Conservation (phyloP, 2,113 vertebrate genomes). For the Alexandromys fortis region DNA sequence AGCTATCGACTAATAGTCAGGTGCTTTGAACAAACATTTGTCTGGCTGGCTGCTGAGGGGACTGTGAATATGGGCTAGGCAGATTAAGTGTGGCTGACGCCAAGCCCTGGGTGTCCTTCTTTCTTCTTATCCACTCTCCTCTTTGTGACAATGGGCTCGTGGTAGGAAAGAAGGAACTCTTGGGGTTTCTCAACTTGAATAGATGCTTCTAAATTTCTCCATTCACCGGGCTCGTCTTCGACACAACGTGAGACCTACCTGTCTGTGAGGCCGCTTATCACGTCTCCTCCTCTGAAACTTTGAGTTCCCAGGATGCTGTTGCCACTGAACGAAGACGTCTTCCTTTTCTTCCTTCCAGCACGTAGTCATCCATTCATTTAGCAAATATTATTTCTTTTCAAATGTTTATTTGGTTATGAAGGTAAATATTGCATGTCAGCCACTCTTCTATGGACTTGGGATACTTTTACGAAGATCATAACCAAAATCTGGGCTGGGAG, state of each 20-base stretch:
- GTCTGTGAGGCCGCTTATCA: background rate
- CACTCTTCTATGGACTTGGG: background rate
- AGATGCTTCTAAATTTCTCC: background rate
- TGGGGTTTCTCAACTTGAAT: background rate
- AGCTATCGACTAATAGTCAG: background rate
- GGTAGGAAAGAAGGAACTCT: background rate
- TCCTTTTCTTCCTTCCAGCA: background rate
- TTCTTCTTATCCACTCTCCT: background rate
- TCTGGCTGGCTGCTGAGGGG: background rate
- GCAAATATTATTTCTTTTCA: background rate
- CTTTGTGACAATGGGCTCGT: constrained; percentile 2
- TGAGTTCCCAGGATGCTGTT: constrained; percentile 2
- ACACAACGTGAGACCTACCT: background rate
- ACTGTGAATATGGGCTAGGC: background rate
- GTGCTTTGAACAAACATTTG: constrained; percentile 56
- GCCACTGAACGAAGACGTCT: background rate
- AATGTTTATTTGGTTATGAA: background rate
- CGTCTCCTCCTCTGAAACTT: background rate
- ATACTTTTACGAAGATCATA: background rate
- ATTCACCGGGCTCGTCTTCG: background rate
- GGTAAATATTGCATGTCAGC: background rate
- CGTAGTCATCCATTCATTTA: background rate
- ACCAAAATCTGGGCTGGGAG: background rate
- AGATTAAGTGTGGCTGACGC: background rate
- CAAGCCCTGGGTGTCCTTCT: background rate